Conservation (phyloP, 2,797 vertebrate species). For the Picus viridis region DNA sequence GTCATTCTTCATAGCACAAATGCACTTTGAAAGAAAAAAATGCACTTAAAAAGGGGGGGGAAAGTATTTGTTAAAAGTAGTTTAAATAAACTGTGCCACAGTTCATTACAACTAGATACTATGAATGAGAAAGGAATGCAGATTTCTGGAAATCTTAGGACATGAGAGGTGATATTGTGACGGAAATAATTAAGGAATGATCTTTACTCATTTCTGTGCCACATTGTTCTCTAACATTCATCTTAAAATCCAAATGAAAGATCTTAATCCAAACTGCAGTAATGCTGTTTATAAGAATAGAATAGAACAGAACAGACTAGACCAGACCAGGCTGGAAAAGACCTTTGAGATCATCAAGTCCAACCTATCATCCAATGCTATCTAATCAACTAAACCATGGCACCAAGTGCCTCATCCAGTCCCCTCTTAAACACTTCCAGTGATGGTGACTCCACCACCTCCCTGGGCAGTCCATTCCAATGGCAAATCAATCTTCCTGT, state of each 20-base stretch:
- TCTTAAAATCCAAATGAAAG: not conserved
- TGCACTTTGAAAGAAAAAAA: not conserved
- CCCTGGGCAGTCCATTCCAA: too few relatives aligned
- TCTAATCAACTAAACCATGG: too few relatives aligned
- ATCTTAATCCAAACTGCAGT: constrained; percentile 21
- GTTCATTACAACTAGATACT: not conserved
- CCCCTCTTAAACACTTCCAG: too few relatives aligned
- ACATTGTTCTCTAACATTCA: constrained; percentile 4
- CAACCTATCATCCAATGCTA: too few relatives aligned
- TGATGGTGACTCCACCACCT: too few relatives aligned
- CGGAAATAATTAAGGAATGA: not conserved
- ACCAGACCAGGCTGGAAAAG: too few relatives aligned
- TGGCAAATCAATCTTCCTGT: too few relatives aligned
- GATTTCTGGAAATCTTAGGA: not conserved
- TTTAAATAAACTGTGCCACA: not conserved
- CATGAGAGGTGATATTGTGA: not conserved
- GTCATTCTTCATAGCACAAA: not conserved
- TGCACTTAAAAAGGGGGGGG: not conserved
- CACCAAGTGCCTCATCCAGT: too few relatives aligned
- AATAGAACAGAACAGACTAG: too few relatives aligned
- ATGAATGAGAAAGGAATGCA: not conserved
- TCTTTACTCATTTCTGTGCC: constrained; percentile 16
- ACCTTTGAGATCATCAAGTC: too few relatives aligned
- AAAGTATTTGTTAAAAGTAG: not conserved
- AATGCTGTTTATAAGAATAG: not conserved